These are phyloP conservation scores for Neotragus pygmaeus DNA, from an alignment of 2,113 vertebrate species.

Conservation along the genomic window DNA sequence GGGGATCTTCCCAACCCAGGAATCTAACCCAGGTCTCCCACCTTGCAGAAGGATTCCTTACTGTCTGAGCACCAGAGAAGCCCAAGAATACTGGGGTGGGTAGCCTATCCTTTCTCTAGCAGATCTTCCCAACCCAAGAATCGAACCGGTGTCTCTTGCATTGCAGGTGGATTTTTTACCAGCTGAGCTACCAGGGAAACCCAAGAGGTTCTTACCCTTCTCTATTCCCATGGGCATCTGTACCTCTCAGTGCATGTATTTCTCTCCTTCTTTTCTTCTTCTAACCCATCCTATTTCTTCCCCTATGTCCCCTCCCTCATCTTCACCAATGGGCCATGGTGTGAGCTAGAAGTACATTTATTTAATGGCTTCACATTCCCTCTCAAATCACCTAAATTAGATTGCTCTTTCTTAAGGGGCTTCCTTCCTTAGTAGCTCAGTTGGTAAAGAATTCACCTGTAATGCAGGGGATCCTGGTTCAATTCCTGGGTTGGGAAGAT, in stretches of 20 bases:
- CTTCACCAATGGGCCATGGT: not conserved
- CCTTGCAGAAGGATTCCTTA: not conserved
- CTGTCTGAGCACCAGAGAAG: not conserved
- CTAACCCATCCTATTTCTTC: not conserved
- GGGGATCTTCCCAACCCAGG: not conserved
- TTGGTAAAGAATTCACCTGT: not conserved
- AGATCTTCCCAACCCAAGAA: not conserved
- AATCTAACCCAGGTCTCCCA: not conserved
- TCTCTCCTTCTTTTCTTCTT: not conserved
- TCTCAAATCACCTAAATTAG: not conserved
- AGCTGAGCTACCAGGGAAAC: not conserved
- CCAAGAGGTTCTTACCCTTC: not conserved
- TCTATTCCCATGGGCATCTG: fast-evolving
- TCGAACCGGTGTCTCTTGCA: not conserved
- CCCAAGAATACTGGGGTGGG: not conserved
- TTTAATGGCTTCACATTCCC: not conserved
- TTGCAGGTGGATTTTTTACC: not conserved
- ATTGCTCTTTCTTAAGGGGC: not conserved
- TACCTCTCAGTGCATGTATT: not conserved
- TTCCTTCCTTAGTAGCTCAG: not conserved
- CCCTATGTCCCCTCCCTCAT: not conserved
- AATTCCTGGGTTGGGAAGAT: not conserved
- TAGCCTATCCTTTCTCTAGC: not conserved
- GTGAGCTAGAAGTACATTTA: not conserved
- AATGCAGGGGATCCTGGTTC: not conserved